Evolutionary conservation across 1,140 invertebrate genomes (phyloP), one percentile per base, ranked within the genome.

Genomic region (Idris sp.): DNA sequence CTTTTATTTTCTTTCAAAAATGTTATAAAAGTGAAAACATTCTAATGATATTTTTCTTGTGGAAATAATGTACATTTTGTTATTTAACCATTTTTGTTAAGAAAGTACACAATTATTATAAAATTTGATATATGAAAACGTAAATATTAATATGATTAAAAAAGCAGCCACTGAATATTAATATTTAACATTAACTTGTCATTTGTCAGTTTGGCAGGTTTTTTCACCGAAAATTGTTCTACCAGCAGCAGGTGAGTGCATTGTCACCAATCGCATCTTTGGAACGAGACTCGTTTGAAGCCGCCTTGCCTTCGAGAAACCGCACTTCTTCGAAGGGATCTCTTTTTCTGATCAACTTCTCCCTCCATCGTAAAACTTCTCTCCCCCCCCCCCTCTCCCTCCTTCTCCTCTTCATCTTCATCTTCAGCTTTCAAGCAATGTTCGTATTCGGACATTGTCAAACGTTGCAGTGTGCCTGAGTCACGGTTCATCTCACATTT

Each of bases 271-370:
- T 72, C 54, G 67, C 49, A 67, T 67, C 67, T 61, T 36, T 46
- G 22, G 49, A 69, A 68, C 61, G 40, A 77, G 76, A 43, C 41
- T 71, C 49, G 67, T 61, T 28, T 31, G 38, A 15, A 61, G 65
- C 65, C 41, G 44, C 59, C 61, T 61, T 26, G 43, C 26, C 51
- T 73, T 77, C 68, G 56, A 40, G 67, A 73, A 74, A 78, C 48
- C 62, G 44, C 72, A 58, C 56, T 76, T 76, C 74, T 64, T 3
- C 74, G 74, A 76, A 71, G 59, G 65, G 65, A 76, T 71, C 65
- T 76, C 65, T 76, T 76, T 71, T 61, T 65, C 74, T 56, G 74
- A 76, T 67, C 74, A 53, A 68, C 7, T 61, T 69, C 64, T 46
- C 51, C 73, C 49, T 28, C 53, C 54, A 54, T 28, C 46, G 35